Conservation (phyloP, 2,888 invertebrate genomes). For the Diarsia rubi region DNA sequence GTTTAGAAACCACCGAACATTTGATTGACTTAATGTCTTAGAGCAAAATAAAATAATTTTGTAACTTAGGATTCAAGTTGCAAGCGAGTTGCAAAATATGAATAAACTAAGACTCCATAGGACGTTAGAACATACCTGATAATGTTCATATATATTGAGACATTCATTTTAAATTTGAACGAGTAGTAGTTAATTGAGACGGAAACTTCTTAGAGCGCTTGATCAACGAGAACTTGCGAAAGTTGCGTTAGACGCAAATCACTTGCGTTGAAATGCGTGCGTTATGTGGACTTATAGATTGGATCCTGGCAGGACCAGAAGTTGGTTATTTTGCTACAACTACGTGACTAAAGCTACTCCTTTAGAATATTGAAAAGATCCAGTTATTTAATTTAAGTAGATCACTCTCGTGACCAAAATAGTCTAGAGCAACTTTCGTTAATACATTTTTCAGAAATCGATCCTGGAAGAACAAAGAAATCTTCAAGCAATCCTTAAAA, state of each 20-base stretch:
- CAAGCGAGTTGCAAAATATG: conserved; percentile 53
- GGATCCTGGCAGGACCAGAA: conserved; percentile 22
- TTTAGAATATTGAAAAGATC: not conserved
- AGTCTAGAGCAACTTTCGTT: not conserved
- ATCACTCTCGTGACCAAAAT: not conserved
- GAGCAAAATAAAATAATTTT: conserved; percentile 37
- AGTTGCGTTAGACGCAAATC: conserved; percentile 39
- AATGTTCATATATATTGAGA: conserved; percentile 42
- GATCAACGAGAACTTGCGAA: conserved; percentile 53
- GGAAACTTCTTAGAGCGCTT: conserved; percentile 53
- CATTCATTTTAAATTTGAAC: conserved; percentile 48
- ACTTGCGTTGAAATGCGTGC: conserved; percentile 29
- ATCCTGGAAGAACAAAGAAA: conserved; percentile 15
- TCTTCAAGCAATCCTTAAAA: conserved; percentile 15
- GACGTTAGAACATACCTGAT: conserved; percentile 33
- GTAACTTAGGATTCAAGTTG: conserved; percentile 34
- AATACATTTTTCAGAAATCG: conserved; percentile 14
- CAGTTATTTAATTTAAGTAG: not conserved
- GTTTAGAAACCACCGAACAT: conserved; percentile 23
- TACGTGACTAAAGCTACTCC: not conserved
- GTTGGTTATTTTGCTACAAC: not conserved
- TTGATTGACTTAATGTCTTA: conserved; percentile 32
- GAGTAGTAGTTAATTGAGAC: conserved; percentile 49
- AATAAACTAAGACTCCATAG: conserved; percentile 25
- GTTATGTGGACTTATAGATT: conserved; percentile 16